Percentiles rank a stretch among this genome's conserved stretches.
These are phyloP conservation scores for Tortrix viridana DNA, from an alignment of 2,888 invertebrate genomes.

Conservation along the genomic window DNA sequence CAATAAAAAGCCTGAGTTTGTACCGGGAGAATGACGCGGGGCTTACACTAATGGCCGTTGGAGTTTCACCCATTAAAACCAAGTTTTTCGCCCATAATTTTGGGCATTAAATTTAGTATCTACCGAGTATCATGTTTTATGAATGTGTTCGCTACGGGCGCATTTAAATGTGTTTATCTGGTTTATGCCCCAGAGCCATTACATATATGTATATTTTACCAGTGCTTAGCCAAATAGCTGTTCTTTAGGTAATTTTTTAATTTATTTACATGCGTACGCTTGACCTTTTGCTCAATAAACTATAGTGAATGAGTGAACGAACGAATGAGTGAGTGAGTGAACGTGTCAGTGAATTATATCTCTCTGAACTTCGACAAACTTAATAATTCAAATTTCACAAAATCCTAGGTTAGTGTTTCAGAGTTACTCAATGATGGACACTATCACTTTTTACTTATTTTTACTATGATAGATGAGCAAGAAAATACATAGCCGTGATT, in stretches of 20 bases:
- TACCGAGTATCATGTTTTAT: constrained; percentile 38
- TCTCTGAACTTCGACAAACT: no score
- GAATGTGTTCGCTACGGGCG: constrained; percentile 29
- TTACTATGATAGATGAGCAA: no score
- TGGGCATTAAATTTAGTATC: constrained; percentile 47
- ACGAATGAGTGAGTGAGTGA: no score
- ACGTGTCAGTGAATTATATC: no score
- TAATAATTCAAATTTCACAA: no score
- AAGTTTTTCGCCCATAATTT: constrained; percentile 55
- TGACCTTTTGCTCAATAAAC: no score
- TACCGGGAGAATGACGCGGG: constrained; percentile 71
- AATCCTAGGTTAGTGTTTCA: no score
- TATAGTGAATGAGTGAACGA: no score
- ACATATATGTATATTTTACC: not conserved
- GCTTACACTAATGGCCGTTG: constrained; percentile 73
- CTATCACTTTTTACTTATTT: no score
- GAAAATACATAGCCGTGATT: no score
- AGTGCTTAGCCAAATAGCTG: not conserved
- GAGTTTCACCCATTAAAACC: constrained; percentile 70
- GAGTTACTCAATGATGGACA: no score
- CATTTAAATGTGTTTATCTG: constrained; percentile 32
- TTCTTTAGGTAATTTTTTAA: no score
- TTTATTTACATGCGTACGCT: not conserved
- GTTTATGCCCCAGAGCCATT: constrained; percentile 16
- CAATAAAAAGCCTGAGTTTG: constrained; percentile 76